Base-by-base conservation (phyloP, 2,797 vertebrate genomes). In the Myotis daubentonii region DNA sequence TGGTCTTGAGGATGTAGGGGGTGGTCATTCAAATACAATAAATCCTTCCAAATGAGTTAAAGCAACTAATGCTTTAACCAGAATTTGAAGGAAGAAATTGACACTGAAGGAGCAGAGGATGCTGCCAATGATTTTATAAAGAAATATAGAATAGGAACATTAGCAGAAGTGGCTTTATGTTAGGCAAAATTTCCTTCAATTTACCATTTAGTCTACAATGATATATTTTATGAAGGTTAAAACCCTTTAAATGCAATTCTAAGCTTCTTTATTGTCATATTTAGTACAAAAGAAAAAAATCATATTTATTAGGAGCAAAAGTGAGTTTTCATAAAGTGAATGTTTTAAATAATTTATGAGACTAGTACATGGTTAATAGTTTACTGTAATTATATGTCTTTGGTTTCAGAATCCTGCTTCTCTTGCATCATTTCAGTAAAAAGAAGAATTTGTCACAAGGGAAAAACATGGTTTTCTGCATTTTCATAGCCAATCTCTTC, bases 331-430 rank as follows among this genome's bases (percentile, higher is more conserved):
- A 94, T 55, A 89, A 41, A 2, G 22, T 90, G 79, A 22, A 94
- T 33, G 23, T 95, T 97, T 96, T 97, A 96, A 97, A 96, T 97
- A 97, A 79, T 93, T 97, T 94, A 97, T 6, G 66, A 95, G 83
- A 33, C 38, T 94, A 94, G 0, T 74, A 55, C 38, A 44, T 93
- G 71, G 78, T 89, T 91, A 96, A 93, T 90, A 51, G 95, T 97
- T 96, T 93, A 30, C 17, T 91, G 71, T 95, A 94, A 90, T 93
- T 87, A 22, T 72, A 93, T 60, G 44, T 66, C 82, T 97, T 94
- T 38, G 68, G 3, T 96, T 95, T 97, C 75, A 91, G 93, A 98
- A 94, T 88, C 7, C n/a, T 95, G 1, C 93, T 87, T 95, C 87
- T 92, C 86, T 89, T 65, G 15, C 0, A 36, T 82, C 82, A 65